Base-by-base conservation (phyloP, 30 jellyfish, hydroid and myxozoan species). In the Chironex yamaguchii region DNA sequence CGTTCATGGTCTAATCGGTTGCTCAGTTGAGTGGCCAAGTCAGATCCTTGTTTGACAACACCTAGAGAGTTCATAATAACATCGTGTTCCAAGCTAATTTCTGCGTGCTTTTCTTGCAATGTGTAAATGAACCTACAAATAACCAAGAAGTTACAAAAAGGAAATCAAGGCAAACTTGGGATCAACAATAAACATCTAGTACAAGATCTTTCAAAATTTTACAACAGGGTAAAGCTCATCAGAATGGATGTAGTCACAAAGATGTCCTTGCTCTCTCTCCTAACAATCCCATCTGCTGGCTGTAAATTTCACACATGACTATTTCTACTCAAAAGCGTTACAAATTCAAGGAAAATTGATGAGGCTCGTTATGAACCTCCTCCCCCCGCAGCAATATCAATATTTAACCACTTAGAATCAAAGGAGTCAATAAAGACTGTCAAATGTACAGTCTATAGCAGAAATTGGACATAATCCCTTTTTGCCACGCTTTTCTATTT, bases 1-100 rank as follows among this genome's bases (percentile, higher is more conserved):
- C 49, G 75, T 52, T 90, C 97, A 66, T 90, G 97, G 29, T 90
- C 94, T 12, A 90, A 74, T 36, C 82, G 88, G 62, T 72, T 52
- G 26, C 49, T 82, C 67, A 90, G 76, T 36, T 82, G 95, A 2
- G 51, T 71, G 29, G 89, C 83, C 32, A 49, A 58, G 26, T 73
- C 84, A 17, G 88, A 24, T 20, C 91, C 91, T 4, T 64, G n/a
- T 29, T 90, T 78, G 52, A 81, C 71, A 0, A 92, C 84, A 21
- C 67, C 85, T 36, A 90, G 78, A 0, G 94, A 66, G 21, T 72
- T 79, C 14, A 72, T 34, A 12, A 90, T 81, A 63, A 26, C 54
- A 2, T 68, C 84, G 27, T 65, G 34, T 52, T 81, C 89, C 2
- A 64, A 35, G 9, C 67, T 81, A 20, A 90, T 49, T 78, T 90